phyloP scores from a whole-genome alignment of 2,888 invertebrate genomes.

The Chydorus sphaericus region DNA sequence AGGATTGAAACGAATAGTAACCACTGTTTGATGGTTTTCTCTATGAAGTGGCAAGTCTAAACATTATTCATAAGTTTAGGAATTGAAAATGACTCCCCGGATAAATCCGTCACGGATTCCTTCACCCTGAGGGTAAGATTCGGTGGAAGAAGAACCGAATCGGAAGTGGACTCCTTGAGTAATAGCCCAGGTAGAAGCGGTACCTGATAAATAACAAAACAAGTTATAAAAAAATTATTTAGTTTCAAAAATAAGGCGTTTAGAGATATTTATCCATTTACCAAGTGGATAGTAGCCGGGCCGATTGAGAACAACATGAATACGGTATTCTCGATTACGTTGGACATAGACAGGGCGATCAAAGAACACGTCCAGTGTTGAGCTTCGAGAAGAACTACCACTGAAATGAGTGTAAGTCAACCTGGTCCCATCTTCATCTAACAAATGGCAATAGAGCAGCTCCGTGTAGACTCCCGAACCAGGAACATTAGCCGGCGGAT shows the following conservation, averaged over 20 bases:
- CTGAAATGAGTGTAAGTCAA: constrained; percentile 71
- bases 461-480: constrained; percentile 49
- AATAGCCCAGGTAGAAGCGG: constrained; percentile 48
- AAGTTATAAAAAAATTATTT: too few species aligned
- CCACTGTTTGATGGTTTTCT: too few species aligned
- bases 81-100: constrained; percentile 52
- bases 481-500: not conserved
- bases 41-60: too few species aligned
- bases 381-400: constrained; percentile 54
- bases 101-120: constrained; percentile 61
- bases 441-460: constrained; percentile 62
- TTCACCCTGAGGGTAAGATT: constrained; percentile 34
- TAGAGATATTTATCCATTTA: too few species aligned
- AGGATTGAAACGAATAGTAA: too few species aligned
- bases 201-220: too few species aligned
- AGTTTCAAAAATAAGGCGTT: too few species aligned
- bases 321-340: constrained; percentile 58
- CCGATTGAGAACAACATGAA: constrained; percentile 68
- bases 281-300: constrained; percentile 46
- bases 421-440: constrained; percentile 62
- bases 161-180: constrained; percentile 58
- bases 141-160: constrained; percentile 39
- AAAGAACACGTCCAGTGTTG: constrained; percentile 61
- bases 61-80: too few species aligned
- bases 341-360: constrained; percentile 65